Evolutionary conservation across 2,888 invertebrate species (phyloP), one percentile per base, ranked within the genome.

Genomic region (Pandemis heparana): DNA sequence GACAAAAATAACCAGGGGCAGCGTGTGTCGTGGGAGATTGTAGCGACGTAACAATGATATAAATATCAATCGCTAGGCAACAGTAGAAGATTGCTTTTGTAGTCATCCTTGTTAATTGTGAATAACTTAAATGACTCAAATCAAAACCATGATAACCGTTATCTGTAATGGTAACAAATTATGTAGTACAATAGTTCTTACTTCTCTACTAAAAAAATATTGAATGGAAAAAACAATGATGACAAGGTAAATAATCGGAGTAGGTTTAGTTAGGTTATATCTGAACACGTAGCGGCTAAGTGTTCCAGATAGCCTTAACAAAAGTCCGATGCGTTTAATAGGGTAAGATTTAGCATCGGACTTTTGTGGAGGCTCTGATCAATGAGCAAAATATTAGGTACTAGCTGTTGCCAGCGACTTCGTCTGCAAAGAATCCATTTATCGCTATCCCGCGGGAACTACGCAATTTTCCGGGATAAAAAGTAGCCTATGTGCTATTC

Each of bases 1-100:
- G 60, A 68, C 67, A 65, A 65, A 74, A 65, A 74, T 74, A 74
- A 41, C 64, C 63, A 41, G 69, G 16, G n/a, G 41, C 16, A 51
- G 16, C 59, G 59, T 60, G 41, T 43, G 43, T 68, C 16, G 56
- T 23, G 43, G 51, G 51, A 38, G 72, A 73, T 73, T 12, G 43
- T 32, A 72, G 39, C 51, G 32, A 43, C 38, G 46, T 63, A 65
- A 65, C 32, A 65, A 38, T 65, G 46, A n/a, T 73, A 68, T 56
- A 68, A 63, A 68, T 68, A n/a, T 32, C 51, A 69, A 48, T 60
- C 12, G 68, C 68, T 48, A 14, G 32, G 68, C 73, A 69, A 73
- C 68, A 73, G 48, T 53, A 23, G 5, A 51, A 8, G 18, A 68
- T 46, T 59, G 51, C 38, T 48, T 23, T 23, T 38, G 65, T 38